Evolutionary conservation across 2,888 invertebrate genomes (phyloP), one percentile per base, ranked within the genome.

Genomic region (Protonemura montana): DNA sequence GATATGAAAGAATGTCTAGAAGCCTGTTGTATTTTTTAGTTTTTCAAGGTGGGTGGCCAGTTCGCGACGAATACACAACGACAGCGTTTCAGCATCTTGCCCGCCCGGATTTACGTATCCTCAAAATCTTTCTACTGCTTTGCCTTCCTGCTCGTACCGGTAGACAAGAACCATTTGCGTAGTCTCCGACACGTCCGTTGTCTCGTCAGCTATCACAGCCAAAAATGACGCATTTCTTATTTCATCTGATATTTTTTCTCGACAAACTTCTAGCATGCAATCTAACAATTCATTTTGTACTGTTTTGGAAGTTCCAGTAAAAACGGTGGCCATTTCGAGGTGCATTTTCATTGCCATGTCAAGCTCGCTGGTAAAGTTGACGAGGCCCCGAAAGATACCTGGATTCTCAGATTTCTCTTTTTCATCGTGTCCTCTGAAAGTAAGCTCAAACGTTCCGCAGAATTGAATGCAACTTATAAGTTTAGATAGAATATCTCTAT

Each of bases 61-160:
- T 35, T 35, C 35, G 35, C 35, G 35, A 10, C 3, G 35, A 35
- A 89, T 87, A 81, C 88, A 87, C 77, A 86, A 86, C 26, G 89
- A 78, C 26, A 89, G 59, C 10, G 87, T 86, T 86, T 86, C 87
- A 86, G 87, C 87, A 84, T 87, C 85, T 76, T 81, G 84, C 21
- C 85, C 85, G 16, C 78, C 16, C 76, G 86, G 85, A 30, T 86
- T 87, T 30, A 87, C 82, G 86, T 87, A 87, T 78, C 85, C 85
- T 87, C 87, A 87, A 85, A 88, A 88, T 86, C 88, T 85, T 83
- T 88, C 88, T 42, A 88, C 88, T 76, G 87, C 86, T 86, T 88
- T 85, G 25, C 88, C 88, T 76, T 87, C 85, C 81, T 85, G 5
- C 80, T 87, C 86, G 87, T 88, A 88, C 59, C 88, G 87, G 25